These are phyloP conservation scores for Aphidius colemani DNA, from an alignment of 2,888 invertebrate species.

Conservation along the genomic window DNA sequence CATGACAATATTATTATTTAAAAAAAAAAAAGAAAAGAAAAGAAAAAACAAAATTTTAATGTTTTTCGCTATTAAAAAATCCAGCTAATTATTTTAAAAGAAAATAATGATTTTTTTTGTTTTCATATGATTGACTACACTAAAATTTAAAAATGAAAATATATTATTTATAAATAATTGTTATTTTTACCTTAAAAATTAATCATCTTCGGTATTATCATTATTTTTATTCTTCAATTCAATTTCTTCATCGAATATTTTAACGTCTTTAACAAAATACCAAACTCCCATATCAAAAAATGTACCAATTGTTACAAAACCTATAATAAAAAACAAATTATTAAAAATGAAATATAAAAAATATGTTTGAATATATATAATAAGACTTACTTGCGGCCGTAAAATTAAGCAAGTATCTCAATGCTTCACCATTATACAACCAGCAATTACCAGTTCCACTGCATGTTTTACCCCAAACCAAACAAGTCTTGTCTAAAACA, in stretches of 20 bases:
- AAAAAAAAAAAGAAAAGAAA: too few species aligned
- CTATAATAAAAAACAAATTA: slow-evolving; percentile 37
- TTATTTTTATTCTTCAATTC: slow-evolving; percentile 59
- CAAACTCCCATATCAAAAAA: slow-evolving; percentile 71
- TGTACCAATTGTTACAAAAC: slow-evolving; percentile 68
- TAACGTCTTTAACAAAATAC: slow-evolving; percentile 71
- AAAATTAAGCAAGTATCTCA: slow-evolving; percentile 70
- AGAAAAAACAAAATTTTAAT: too few species aligned
- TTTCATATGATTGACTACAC: not conserved
- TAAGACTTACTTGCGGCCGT: slow-evolving; percentile 65
- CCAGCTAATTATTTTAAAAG: too few species aligned
- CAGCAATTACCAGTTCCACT: slow-evolving; percentile 74
- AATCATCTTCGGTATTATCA: slow-evolving; percentile 47
- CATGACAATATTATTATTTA: too few species aligned
- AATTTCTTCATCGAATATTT: slow-evolving; percentile 71
- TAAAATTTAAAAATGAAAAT: not conserved
- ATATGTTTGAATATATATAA: not conserved
- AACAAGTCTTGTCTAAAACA: slow-evolving; percentile 67
- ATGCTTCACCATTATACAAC: slow-evolving; percentile 71
- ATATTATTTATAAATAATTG: slow-evolving; percentile 17
- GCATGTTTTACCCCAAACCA: slow-evolving; percentile 77
- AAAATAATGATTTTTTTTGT: slow-evolving; percentile 3
- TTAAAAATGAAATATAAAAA: not conserved
- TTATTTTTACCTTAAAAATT: slow-evolving; percentile 29
- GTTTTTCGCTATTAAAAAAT: too few species aligned